phyloP scores from a whole-genome alignment of 2,888 invertebrate species.

The Athrips mouffetella region DNA sequence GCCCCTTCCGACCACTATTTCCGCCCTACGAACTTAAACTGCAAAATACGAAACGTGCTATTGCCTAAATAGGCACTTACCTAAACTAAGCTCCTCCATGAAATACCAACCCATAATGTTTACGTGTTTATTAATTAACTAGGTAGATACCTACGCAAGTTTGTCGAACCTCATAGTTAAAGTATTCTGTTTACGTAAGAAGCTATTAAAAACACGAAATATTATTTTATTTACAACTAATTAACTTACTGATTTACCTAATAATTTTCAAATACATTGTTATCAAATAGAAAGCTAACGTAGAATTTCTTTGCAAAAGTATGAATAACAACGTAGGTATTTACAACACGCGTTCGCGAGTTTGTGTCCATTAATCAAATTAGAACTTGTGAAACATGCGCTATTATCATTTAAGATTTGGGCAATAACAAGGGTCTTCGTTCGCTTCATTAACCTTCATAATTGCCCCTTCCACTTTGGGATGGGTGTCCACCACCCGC shows the following conservation, averaged over 20 bases:
- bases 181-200: conserved; percentile 9
- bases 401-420: conserved; percentile 45
- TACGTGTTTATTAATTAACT: conserved; percentile 63
- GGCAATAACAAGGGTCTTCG: conserved; percentile 42
- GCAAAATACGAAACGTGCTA: conserved; percentile 67
- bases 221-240: too few species aligned
- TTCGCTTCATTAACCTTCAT: conserved; percentile 49
- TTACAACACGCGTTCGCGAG: conserved; percentile 22
- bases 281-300: too few species aligned
- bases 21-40: conserved; percentile 42
- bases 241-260: too few species aligned
- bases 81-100: conserved; percentile 49
- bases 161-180: conserved; percentile 38
- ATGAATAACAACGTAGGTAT: conserved; percentile 14
- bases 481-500: conserved; percentile 9
- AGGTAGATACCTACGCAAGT: conserved; percentile 36
- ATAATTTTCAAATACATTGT: too few species aligned
- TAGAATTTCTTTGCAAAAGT: conserved; percentile 8
- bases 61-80: conserved; percentile 66
- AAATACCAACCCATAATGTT: conserved; percentile 56
- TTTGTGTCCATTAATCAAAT: conserved; percentile 32
- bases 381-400: conserved; percentile 31
- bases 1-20: conserved; percentile 23
- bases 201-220: too few species aligned
- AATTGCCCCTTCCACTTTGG: conserved; percentile 43